phyloP scores from a whole-genome alignment of 2,113 vertebrate genomes.

The Megalops atlanticus region DNA sequence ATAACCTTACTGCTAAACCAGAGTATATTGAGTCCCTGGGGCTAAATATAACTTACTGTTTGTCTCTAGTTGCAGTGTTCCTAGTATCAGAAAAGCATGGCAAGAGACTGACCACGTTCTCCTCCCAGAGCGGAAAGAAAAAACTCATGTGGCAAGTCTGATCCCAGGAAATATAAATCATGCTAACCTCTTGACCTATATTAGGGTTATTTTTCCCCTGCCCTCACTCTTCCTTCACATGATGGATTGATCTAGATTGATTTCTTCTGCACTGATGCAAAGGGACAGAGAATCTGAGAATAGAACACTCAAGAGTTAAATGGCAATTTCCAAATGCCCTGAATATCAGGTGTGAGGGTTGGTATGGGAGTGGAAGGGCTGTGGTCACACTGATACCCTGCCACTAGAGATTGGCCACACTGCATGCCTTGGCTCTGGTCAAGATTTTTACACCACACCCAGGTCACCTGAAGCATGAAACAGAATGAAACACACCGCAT shows the following conservation, averaged over 20 bases:
- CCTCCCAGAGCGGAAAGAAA: background rate
- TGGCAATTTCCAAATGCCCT: background rate
- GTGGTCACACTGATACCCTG: background rate
- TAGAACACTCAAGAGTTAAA: background rate
- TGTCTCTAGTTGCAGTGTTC: conserved; percentile 10
- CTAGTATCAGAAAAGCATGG: background rate
- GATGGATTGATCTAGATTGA: conserved; percentile 1
- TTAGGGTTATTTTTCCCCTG: background rate
- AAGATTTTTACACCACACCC: too few relatives aligned
- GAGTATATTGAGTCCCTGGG: background rate
- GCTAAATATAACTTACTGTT: conserved; percentile 10
- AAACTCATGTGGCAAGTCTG: background rate
- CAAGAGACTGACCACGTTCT: too few relatives aligned
- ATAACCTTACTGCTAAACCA: background rate
- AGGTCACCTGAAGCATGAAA: too few relatives aligned
- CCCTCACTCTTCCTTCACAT: background rate
- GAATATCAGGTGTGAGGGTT: background rate
- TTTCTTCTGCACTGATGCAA: background rate
- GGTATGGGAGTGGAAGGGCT: background rate
- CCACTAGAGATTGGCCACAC: background rate
- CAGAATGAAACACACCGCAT: too few relatives aligned
- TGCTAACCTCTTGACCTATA: background rate
- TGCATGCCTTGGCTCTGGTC: too few relatives aligned
- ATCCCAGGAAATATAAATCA: conserved; percentile 19
- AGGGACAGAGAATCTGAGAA: background rate